Evolutionary conservation across 2,888 invertebrate genomes (phyloP).

Genomic region (Drosophila cognata): DNA sequence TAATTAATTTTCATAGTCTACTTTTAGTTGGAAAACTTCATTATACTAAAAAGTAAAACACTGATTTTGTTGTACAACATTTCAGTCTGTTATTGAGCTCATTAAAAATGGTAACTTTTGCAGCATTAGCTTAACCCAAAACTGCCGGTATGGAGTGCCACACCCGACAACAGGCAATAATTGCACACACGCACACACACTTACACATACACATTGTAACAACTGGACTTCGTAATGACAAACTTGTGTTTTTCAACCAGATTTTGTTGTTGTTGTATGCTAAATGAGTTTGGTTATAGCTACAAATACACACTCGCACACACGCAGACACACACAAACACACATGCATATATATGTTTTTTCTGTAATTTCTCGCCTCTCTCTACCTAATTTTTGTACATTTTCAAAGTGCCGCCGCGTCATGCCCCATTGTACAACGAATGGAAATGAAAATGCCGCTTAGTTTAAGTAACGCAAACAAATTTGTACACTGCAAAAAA

Average conservation of each 20-base stretch:
- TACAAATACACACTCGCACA: conserved; percentile 9
- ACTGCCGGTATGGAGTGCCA: conserved; percentile 32
- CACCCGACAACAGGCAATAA: conserved; percentile 65
- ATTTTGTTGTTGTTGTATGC: conserved; percentile 37
- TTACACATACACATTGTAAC: neutral
- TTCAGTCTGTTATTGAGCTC: conserved; percentile 12
- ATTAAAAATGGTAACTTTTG: conserved; percentile 24
- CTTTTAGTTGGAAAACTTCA: neutral
- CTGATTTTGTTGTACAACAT: neutral
- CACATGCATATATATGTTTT: conserved; percentile 8
- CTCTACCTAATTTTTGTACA: conserved; percentile 25
- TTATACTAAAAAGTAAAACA: neutral
- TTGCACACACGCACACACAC: conserved; percentile 30
- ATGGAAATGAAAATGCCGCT: conserved; percentile 9
- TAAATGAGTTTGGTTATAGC: conserved; percentile 64
- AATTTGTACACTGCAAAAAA: conserved; percentile 34
- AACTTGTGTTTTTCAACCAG: conserved; percentile 37
- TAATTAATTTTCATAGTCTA: neutral
- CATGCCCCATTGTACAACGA: neutral
- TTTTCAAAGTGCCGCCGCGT: conserved; percentile 19
- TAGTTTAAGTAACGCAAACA: conserved; percentile 38
- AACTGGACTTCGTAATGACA: conserved; percentile 62
- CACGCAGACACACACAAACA: neutral
- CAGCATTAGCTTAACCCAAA: conserved; percentile 18
- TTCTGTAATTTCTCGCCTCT: conserved; percentile 21